Conservation (phyloP, 2,888 invertebrate species). For the Acrobasis consociella region DNA sequence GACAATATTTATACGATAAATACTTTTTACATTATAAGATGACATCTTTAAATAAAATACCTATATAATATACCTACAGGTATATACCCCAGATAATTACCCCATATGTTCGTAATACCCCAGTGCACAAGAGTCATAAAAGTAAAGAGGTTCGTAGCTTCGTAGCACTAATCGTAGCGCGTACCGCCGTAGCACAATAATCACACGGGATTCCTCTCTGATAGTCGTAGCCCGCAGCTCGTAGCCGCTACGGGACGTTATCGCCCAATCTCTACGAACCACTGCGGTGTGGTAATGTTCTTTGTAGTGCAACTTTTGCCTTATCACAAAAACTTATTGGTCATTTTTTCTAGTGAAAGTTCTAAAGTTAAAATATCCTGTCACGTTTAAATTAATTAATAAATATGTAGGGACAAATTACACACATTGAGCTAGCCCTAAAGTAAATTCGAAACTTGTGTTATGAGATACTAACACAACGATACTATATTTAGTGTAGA, state of each 20-base stretch:
- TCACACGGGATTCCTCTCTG: not conserved
- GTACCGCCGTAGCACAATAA: conserved; percentile 1
- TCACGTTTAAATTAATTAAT: too few species aligned
- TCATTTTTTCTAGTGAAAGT: not conserved
- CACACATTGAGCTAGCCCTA: too few species aligned
- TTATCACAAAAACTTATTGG: conserved; percentile 1
- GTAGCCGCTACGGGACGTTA: conserved; percentile 17
- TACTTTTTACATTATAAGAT: too few species aligned
- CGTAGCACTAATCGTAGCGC: not conserved
- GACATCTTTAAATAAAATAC: too few species aligned
- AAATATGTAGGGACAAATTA: too few species aligned
- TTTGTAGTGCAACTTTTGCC: not conserved
- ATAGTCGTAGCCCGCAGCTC: conserved; percentile 14
- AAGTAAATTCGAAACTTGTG: too few species aligned
- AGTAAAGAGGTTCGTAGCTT: not conserved
- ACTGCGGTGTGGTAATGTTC: conserved; percentile 3
- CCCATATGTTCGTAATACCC: not conserved
- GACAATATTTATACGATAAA: too few species aligned
- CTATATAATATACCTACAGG: too few species aligned
- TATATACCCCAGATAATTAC: too few species aligned
- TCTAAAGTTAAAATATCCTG: not conserved
- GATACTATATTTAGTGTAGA: too few species aligned
- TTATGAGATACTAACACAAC: too few species aligned
- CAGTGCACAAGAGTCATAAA: not conserved
- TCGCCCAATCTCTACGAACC: conserved; percentile 13